Evolutionary conservation across 2,888 invertebrate species (phyloP).

Genomic region (Drosophila merina): DNA sequence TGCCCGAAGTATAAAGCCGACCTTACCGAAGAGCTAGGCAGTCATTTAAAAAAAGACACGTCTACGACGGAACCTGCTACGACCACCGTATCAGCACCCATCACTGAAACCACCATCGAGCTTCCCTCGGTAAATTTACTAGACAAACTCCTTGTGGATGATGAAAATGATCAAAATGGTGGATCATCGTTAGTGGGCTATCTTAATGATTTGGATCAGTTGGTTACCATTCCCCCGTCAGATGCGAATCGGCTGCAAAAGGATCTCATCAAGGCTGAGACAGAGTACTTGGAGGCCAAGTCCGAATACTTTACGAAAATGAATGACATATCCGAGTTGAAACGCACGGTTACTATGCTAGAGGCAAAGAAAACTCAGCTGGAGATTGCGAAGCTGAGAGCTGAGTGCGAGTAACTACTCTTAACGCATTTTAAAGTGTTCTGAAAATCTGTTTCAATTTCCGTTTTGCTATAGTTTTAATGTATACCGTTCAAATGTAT

Average conservation of each 20-base stretch:
- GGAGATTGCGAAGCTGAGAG: slow-evolving; percentile 37
- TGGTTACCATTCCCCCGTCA: slow-evolving; percentile 6
- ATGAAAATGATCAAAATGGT: slow-evolving; percentile 12
- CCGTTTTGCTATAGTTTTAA: not conserved
- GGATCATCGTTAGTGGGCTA: slow-evolving; percentile 21
- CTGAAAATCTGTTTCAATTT: not conserved
- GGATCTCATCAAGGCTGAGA: slow-evolving; percentile 42
- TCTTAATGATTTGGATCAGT: slow-evolving; percentile 31
- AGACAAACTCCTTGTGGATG: slow-evolving; percentile 35
- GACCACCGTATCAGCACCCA: not conserved
- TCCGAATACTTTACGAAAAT: slow-evolving; percentile 33
- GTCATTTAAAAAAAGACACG: not conserved
- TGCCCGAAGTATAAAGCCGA: slow-evolving; percentile 23
- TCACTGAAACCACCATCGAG: not conserved
- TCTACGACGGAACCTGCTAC: not conserved
- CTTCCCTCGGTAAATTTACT: slow-evolving; percentile 3
- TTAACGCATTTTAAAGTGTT: not conserved
- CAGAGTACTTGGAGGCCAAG: slow-evolving; percentile 39
- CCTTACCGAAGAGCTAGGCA: slow-evolving; percentile 25
- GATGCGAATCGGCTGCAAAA: slow-evolving; percentile 40
- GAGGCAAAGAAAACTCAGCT: slow-evolving; percentile 46
- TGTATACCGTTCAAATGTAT: not conserved
- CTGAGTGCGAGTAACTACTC: slow-evolving; percentile 39
- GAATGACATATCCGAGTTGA: slow-evolving; percentile 40
- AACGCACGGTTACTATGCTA: slow-evolving; percentile 40